Base-by-base conservation (phyloP, 2,888 invertebrate genomes). In the Zelleria hepariella region DNA sequence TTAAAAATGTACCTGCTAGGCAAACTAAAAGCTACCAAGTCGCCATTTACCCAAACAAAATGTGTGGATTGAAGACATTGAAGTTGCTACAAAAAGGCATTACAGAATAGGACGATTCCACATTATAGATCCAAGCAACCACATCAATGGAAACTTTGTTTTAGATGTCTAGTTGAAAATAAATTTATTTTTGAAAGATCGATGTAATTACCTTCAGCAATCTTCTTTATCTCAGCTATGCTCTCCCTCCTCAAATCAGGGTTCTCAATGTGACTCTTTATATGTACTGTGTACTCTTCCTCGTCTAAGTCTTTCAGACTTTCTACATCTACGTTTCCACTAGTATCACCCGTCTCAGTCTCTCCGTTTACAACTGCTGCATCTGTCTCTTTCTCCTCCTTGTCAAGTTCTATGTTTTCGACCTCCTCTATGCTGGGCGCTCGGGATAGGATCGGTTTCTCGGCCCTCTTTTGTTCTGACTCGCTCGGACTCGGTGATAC, bases 281-380 rank as follows among this genome's bases (percentile, higher is more conserved):
- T 71, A 67, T 82, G 83, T 48, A 80, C 67, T 55, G 78, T 80
- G 55, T 71, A 70, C 70, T 58, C 87, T 70, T 65, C 90, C 70
- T 58, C 87, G 70, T 65, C 90, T 83, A 66, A 86, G 84, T 78
- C 90, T 81, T 76, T 91, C 71, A 67, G 89, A 87, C 73, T 88
- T 74, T 78, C 90, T 88, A 77, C 78, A 81, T 84, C 82, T 70
- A 71, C 58, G 64, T 10, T 53, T 10, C 74, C 75, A 65, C 70
- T 89, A 84, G 69, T 90, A 87, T 74, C 90, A 89, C 63, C 86
- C 78, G 66, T 90, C 68, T 91, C 91, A 75, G 91, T 89, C 74
- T 87, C 90, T 70, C 83, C 86, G 66, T 91, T 91, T 25, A 82
- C 68, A 69, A 86, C 84, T n/a, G 68, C 64, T 64, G 77, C 77